Conservation (phyloP, 1,140 invertebrate genomes). For the Formica exsecta region DNA sequence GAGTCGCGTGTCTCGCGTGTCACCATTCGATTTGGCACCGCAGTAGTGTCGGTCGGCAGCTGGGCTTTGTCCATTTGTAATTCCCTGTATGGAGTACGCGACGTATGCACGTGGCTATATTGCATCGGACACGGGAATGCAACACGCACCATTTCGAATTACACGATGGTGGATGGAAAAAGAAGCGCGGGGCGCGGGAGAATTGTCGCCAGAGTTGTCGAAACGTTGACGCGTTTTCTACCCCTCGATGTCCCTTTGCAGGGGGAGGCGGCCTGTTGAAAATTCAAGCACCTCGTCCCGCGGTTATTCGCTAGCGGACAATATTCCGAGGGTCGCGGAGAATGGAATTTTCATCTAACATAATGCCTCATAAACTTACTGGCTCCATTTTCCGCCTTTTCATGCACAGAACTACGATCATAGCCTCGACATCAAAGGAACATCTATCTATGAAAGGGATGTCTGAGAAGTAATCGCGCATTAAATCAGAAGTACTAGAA, state of each 20-base stretch:
- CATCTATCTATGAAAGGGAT: constrained; percentile 25
- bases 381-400: constrained; percentile 46
- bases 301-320: constrained; percentile 32
- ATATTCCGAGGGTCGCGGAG: constrained; percentile 49
- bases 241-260: neutral
- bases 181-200: constrained; percentile 51
- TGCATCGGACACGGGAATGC: constrained; percentile 72
- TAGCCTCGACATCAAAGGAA: constrained; percentile 19
- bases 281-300: constrained; percentile 40
- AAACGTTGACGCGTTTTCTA: constrained; percentile 59
- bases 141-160: constrained; percentile 73
- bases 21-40: constrained; percentile 75
- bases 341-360: constrained; percentile 58
- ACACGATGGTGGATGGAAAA: constrained; percentile 67
- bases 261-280: constrained; percentile 15
- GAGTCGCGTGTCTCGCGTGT: constrained; percentile 70
- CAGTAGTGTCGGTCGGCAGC: constrained; percentile 72
- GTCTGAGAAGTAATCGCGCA: neutral
- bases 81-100: constrained; percentile 73
- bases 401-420: constrained; percentile 15
- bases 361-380: constrained; percentile 52
- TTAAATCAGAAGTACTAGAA: constrained; percentile 3
- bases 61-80: constrained; percentile 74
- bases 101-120: constrained; percentile 72
- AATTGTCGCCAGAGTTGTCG: constrained; percentile 51